Base-by-base conservation (phyloP, 2,797 vertebrate species). In the Leptodactylus fallax region DNA sequence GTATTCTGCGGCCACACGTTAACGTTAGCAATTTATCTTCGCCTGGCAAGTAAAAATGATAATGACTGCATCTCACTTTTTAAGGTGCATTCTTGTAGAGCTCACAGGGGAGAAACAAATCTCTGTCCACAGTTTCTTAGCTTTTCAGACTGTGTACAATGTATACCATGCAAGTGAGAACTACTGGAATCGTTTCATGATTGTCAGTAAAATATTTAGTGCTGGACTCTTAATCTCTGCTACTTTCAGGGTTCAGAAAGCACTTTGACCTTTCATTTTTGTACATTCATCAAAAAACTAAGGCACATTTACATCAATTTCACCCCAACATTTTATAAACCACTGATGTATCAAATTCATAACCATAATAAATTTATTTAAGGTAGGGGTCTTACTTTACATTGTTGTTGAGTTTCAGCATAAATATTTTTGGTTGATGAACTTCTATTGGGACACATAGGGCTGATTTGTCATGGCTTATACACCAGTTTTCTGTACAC, bases 21-120 rank as follows among this genome's bases (percentile, higher is more conserved):
- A 53, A 51, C 72, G 47, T 51, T 53, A 23, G 47, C 47, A 13
- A 76, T 81, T 65, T 65, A 81, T 81, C 60, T 81, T 65, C 1
- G 36, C 79, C 17, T 51, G 21, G 60, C 58, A 81, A 81, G n/a
- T 83, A 51, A 53, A 76, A 83, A 83, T 83, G 49, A 71, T 55
- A 27, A 83, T 49, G 21, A 23, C n/a, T 49, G 36, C 60, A 65
- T 81, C 79, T 81, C 79, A 63, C 58, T 71, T 85, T 85, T 69
- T 79, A 69, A 17, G 21, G n/a, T 67, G 53, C n/a, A 49, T 61
- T 49, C 79, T 63, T 45, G 79, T 47, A 81, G 14, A 79, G 53
- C 69, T 56, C 86, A 61, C 79, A 23, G 71, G 79, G 69, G 86
- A 82, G 55, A 76, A 63, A 87, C 86, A 74, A 81, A 87, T 82